phyloP scores from a whole-genome alignment of 2,797 vertebrate genomes.

The Tauraco hartlaubi region DNA sequence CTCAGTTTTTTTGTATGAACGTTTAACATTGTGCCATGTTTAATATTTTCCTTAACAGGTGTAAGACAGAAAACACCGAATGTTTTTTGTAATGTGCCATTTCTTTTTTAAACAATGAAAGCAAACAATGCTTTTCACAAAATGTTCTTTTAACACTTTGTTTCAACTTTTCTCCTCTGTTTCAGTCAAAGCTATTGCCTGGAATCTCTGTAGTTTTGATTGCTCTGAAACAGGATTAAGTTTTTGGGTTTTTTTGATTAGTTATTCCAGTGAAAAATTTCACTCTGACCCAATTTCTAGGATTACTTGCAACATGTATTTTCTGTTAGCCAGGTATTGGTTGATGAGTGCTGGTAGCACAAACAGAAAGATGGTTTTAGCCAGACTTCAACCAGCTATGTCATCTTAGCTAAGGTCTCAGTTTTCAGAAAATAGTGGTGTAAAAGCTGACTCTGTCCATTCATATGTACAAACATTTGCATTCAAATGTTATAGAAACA shows the following conservation, averaged over 20 bases:
- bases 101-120: neutral
- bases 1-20: neutral
- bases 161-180: neutral
- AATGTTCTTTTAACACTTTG: neutral
- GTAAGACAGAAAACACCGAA: neutral
- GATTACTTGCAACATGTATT: neutral
- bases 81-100: neutral
- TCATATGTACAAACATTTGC: neutral
- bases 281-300: neutral
- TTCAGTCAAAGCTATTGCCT: neutral
- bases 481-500: neutral
- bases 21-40: neutral
- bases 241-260: fast-evolving
- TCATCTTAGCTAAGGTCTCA: neutral
- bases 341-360: neutral
- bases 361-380: neutral
- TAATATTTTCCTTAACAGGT: neutral
- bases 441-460: neutral
- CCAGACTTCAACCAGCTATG: neutral
- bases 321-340: neutral
- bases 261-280: neutral
- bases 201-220: neutral
- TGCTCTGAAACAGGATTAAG: neutral
- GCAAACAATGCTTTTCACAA: neutral
- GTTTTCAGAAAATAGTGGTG: neutral